phyloP scores from a whole-genome alignment of 1,140 invertebrate genomes.

The Bathynomus jamesi region DNA sequence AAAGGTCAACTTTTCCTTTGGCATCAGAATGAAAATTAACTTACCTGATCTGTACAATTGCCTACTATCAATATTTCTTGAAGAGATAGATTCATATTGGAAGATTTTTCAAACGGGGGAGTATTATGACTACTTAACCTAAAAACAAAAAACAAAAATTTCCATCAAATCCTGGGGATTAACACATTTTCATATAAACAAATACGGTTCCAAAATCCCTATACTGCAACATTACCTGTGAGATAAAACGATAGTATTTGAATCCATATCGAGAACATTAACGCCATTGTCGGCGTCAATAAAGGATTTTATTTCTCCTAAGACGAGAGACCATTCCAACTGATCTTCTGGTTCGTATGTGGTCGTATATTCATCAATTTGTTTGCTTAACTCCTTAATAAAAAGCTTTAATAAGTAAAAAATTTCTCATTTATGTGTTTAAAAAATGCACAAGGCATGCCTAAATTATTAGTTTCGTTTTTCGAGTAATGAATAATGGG shows the following conservation, averaged over 20 bases:
- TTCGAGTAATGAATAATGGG: too few relatives aligned
- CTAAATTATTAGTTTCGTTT: too few relatives aligned
- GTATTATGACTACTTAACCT: slow-evolving; percentile 73
- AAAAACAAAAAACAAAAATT: slow-evolving; percentile 41
- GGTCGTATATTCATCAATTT: slow-evolving; percentile 82
- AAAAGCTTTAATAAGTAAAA: too few relatives aligned
- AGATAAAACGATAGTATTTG: slow-evolving; percentile 70
- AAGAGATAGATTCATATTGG: slow-evolving; percentile 71
- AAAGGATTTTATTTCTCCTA: slow-evolving; percentile 91
- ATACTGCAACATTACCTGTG: slow-evolving; percentile 59
- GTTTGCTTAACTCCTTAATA: slow-evolving; percentile 35
- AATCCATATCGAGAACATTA: slow-evolving; percentile 75
- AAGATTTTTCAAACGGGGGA: slow-evolving; percentile 76
- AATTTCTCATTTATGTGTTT: too few relatives aligned
- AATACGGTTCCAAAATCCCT: too few relatives aligned
- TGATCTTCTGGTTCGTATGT: slow-evolving; percentile 95
- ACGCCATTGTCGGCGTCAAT: slow-evolving; percentile 85
- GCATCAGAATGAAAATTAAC: background rate
- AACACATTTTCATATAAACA: too few relatives aligned
- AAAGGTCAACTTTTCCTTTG: background rate
- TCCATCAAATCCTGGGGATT: background rate
- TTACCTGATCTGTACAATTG: slow-evolving; percentile 77
- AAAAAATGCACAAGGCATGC: too few relatives aligned
- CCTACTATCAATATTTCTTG: slow-evolving; percentile 94
- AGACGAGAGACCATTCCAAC: slow-evolving; percentile 87